Conservation (phyloP, 2,113 vertebrate species). For the Nyctibius bracteatus region DNA sequence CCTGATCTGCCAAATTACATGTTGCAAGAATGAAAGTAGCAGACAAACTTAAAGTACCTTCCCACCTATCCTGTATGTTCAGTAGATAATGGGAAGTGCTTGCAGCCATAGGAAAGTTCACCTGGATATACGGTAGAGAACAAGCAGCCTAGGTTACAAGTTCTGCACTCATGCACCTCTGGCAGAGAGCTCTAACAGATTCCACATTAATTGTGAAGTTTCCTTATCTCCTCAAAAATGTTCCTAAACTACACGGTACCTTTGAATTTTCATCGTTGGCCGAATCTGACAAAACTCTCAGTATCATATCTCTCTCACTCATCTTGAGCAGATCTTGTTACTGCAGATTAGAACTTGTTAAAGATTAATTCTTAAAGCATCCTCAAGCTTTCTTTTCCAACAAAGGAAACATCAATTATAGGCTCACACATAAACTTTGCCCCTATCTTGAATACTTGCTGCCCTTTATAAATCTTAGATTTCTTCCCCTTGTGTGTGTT, state of each 20-base stretch:
- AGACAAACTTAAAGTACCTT: neutral
- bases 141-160: neutral
- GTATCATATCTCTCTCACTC: constrained; percentile 79
- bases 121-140: neutral
- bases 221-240: constrained; percentile 59
- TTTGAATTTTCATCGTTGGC: constrained; percentile 82
- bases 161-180: neutral
- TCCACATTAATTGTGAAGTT: constrained; percentile 51
- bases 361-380: constrained; percentile 95
- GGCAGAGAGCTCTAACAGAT: neutral
- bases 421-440: constrained; percentile 94
- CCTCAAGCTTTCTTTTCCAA: constrained; percentile 83
- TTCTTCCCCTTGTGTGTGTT: constrained; percentile 89
- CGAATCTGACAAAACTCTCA: constrained; percentile 84
- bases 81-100: neutral
- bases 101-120: neutral
- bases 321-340: constrained; percentile 84
- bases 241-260: constrained; percentile 64
- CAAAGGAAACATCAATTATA: constrained; percentile 93
- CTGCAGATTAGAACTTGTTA: constrained; percentile 94
- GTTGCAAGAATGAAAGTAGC: neutral
- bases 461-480: constrained; percentile 91
- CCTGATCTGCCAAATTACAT: neutral
- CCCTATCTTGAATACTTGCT: constrained; percentile 88
- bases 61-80: neutral